phyloP scores from a whole-genome alignment of 2,888 invertebrate genomes.

The Chrysodeixis includens region DNA sequence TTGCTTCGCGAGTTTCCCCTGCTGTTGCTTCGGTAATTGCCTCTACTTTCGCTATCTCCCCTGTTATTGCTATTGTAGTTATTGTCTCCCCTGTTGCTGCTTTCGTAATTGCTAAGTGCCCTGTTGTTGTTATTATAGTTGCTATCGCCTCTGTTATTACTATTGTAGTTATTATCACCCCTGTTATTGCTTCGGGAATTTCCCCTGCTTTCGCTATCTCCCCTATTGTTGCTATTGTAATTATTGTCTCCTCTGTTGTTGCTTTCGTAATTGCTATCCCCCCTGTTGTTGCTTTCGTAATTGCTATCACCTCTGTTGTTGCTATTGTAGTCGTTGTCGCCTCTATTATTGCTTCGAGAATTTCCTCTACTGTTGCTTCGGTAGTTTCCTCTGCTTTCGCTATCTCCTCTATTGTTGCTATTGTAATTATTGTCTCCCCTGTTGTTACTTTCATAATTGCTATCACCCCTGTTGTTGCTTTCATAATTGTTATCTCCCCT shows the following conservation, averaged over 20 bases:
- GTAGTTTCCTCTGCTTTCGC: not conserved
- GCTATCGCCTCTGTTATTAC: constrained; percentile 5
- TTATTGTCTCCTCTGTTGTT: not conserved
- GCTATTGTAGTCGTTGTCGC: not conserved
- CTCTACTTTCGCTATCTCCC: not conserved
- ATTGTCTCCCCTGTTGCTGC: not conserved
- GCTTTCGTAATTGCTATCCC: not conserved
- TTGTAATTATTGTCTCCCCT: not conserved
- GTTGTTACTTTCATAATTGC: not conserved
- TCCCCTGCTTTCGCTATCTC: not conserved
- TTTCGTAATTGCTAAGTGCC: not conserved
- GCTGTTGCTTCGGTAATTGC: too few species aligned
- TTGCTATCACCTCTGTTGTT: not conserved
- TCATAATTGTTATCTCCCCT: constrained; percentile 7
- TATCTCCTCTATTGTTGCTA: not conserved
- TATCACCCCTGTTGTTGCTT: not conserved
- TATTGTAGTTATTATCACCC: not conserved
- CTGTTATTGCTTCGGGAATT: not conserved
- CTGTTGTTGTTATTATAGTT: not conserved
- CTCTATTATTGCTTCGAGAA: not conserved
- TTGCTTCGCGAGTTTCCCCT: not conserved
- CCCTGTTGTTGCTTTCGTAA: constrained; percentile 5
- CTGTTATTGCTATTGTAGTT: not conserved
- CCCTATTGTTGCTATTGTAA: not conserved
- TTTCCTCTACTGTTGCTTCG: too few species aligned